Conservation (phyloP, 2,888 invertebrate genomes). For the Oasisia sp. region DNA sequence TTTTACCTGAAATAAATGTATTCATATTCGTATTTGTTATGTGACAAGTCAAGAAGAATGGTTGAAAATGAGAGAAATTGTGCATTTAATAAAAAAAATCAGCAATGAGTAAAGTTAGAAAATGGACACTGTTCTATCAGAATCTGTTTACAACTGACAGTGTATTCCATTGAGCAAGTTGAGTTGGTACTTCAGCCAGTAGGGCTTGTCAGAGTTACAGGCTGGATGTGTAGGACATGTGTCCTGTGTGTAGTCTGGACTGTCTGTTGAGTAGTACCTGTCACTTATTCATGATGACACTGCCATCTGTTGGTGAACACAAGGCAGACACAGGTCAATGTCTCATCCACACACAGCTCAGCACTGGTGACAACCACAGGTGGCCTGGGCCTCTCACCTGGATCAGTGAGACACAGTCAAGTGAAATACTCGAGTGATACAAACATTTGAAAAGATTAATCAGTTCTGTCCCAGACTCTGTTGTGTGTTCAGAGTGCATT, state of each 20-base stretch:
- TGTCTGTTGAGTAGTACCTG: neutral
- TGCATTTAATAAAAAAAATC: too few species aligned
- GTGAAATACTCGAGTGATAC: neutral
- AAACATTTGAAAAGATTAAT: constrained; percentile 1
- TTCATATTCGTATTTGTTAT: too few species aligned
- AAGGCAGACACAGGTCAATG: neutral
- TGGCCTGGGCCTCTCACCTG: neutral
- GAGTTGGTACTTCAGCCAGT: neutral
- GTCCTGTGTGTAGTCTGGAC: neutral
- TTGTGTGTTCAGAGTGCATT: neutral
- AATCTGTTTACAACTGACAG: neutral
- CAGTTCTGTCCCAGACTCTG: neutral
- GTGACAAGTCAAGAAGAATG: too few species aligned
- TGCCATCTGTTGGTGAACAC: neutral
- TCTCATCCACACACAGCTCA: neutral
- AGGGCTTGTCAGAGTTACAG: neutral
- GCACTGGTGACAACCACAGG: neutral
- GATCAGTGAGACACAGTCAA: neutral
- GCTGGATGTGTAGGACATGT: neutral
- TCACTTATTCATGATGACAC: neutral
- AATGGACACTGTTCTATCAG: neutral
- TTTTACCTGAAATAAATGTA: too few species aligned
- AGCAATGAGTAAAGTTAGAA: neutral
- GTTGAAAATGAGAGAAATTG: too few species aligned
- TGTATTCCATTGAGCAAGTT: neutral